These are phyloP conservation scores for Sinotaia quadrata DNA, from an alignment of 2,888 invertebrate genomes.

Conservation along the genomic window DNA sequence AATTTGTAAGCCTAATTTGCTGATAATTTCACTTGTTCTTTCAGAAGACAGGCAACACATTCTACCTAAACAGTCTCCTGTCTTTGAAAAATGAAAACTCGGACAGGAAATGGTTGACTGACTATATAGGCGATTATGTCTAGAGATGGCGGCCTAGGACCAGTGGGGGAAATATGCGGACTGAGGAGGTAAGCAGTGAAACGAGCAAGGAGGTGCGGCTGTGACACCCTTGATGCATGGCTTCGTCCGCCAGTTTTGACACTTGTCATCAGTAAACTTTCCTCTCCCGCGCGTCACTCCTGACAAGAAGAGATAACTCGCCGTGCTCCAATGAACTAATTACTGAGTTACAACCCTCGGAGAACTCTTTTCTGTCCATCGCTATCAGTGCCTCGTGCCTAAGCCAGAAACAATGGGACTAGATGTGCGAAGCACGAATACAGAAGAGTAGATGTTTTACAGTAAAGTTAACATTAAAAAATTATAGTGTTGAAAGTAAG, in stretches of 20 bases:
- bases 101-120: too few relatives aligned
- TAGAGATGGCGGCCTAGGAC: not conserved
- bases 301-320: constrained; percentile 21
- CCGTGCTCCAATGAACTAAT: constrained; percentile 22
- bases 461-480: not conserved
- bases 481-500: not conserved
- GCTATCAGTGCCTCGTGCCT: not conserved
- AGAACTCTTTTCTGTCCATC: not conserved
- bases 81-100: too few relatives aligned
- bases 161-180: not conserved
- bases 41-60: too few relatives aligned
- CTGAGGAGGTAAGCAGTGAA: not conserved
- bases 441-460: not conserved
- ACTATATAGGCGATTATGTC: not conserved
- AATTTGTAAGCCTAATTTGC: too few relatives aligned
- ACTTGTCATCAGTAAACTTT: constrained; percentile 14
- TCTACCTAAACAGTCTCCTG: too few relatives aligned
- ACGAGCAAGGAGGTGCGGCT: not conserved
- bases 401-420: not conserved
- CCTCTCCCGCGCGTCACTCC: not conserved
- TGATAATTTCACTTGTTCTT: too few relatives aligned
- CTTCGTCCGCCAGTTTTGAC: constrained; percentile 23
- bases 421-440: not conserved
- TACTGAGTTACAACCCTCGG: not conserved
- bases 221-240: constrained; percentile 29